Evolutionary conservation across 2,113 vertebrate genomes (phyloP).

Genomic region (Chelonoidis abingdonii): DNA sequence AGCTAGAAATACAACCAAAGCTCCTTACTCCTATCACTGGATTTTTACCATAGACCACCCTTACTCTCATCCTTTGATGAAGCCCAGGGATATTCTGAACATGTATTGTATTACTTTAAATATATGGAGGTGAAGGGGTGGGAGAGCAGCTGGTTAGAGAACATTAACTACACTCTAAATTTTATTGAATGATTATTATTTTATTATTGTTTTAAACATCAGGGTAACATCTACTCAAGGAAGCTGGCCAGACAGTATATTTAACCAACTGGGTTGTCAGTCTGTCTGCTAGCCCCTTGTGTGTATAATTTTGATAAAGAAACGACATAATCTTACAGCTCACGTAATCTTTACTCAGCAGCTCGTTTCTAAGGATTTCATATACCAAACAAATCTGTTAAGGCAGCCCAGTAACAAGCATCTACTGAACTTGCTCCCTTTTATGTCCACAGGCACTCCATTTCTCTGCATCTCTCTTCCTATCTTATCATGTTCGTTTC

Average conservation of each 20-base stretch:
- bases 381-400: background rate
- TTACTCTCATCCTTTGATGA: background rate
- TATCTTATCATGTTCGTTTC: background rate
- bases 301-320: background rate
- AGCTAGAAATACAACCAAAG: background rate
- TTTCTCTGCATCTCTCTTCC: rapidly evolving
- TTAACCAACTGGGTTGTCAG: background rate
- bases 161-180: background rate
- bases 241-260: constrained; percentile 3
- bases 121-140: rapidly evolving
- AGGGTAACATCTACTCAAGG: background rate
- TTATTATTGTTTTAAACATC: background rate
- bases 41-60: rapidly evolving
- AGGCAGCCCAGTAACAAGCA: background rate
- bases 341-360: background rate
- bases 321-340: background rate
- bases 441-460: background rate
- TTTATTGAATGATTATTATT: background rate
- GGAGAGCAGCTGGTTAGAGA: background rate
- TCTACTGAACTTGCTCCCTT: background rate
- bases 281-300: rapidly evolving
- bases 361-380: background rate
- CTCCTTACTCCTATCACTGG: rapidly evolving
- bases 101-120: rapidly evolving
- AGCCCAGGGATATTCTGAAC: background rate